Percentiles rank a stretch among this genome's conserved stretches.
These are phyloP conservation scores for Terebella lapidaria DNA, from an alignment of 2,888 invertebrate genomes.

Conservation along the genomic window DNA sequence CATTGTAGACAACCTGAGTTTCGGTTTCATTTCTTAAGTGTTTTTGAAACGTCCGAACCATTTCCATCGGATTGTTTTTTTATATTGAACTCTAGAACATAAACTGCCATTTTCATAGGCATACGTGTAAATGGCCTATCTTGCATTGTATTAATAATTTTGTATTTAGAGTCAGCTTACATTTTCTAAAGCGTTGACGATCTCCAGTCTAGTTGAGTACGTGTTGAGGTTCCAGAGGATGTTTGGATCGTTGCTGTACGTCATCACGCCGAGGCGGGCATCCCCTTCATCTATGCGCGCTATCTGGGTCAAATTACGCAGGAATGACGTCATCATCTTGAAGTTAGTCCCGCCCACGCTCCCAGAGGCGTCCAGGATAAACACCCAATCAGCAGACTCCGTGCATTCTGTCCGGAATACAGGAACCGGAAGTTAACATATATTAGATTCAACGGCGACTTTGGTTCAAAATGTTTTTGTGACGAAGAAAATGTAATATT, in stretches of 20 bases:
- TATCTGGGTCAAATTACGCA: slow-evolving; percentile 32
- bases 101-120: too few relatives aligned
- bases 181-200: too few relatives aligned
- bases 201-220: slow-evolving; percentile 21
- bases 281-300: slow-evolving; percentile 34
- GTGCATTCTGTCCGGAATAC: slow-evolving; percentile 23
- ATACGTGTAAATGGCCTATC: too few relatives aligned
- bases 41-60: too few relatives aligned
- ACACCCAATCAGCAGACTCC: slow-evolving; percentile 28
- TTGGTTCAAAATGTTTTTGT: too few relatives aligned
- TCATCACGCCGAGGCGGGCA: slow-evolving; percentile 37
- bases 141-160: too few relatives aligned
- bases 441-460: too few relatives aligned
- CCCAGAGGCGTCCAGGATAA: slow-evolving; percentile 43
- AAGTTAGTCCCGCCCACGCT: slow-evolving; percentile 33
- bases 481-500: too few relatives aligned
- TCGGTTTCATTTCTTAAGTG: not conserved
- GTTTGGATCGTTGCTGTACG: slow-evolving; percentile 31
- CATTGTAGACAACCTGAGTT: not conserved
- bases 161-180: too few relatives aligned
- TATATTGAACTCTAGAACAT: too few relatives aligned
- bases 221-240: slow-evolving; percentile 38
- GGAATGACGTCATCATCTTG: slow-evolving; percentile 32
- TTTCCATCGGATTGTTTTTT: too few relatives aligned
- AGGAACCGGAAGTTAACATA: too few relatives aligned